Evolutionary conservation across 2,797 vertebrate genomes (phyloP), one percentile per base, ranked within the genome.

Genomic region (Emydoidea blandingii): DNA sequence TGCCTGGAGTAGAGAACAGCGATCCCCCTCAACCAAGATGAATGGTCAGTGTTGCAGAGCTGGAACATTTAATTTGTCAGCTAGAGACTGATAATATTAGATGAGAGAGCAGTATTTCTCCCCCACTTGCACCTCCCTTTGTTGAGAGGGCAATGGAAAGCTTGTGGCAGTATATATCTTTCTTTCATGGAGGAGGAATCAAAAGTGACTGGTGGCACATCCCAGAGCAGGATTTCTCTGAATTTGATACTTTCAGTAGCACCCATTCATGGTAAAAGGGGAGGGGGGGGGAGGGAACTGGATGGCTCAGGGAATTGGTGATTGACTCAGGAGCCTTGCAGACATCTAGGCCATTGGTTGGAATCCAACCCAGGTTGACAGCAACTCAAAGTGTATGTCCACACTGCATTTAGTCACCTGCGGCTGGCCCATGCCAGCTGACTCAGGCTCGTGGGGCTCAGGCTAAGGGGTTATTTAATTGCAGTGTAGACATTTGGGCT

Each of bases 41-140:
- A 89, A 97, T 90, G 88, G 72, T 79, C 87, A 93, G 57, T 86
- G n/a, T 29, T 52, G 65, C 84, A 85, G 82, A 95, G 74, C 59
- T 78, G 34, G 52, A 82, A 12, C 2, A 19, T 94, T 94, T 59
- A n/a, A 95, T 97, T 96, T 91, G 88, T 97, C 96, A 93, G 53
- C 1, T 5, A 53, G 0, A 79, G 57, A 68, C 83, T 94, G 80
- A 27, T 1, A 1, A 31, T 11, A n/a, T 27, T 79, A 87, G 80
- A 14, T 59, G 74, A 93, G 52, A 79, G 54, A 50, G 29, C 21
- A 89, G 49, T 23, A 2, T 9, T 79, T 23, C 57, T 16, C 52
- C 16, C 31, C 9, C 31, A 76, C 23, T 85, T 90, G 89, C 53
- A 21, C 44, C 47, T 21, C 47, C 50, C 83, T 91, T 19, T 4